Evolutionary conservation across 2,797 vertebrate genomes (phyloP), one percentile per base, ranked within the genome.

Genomic region (Enteromius mattozi): DNA sequence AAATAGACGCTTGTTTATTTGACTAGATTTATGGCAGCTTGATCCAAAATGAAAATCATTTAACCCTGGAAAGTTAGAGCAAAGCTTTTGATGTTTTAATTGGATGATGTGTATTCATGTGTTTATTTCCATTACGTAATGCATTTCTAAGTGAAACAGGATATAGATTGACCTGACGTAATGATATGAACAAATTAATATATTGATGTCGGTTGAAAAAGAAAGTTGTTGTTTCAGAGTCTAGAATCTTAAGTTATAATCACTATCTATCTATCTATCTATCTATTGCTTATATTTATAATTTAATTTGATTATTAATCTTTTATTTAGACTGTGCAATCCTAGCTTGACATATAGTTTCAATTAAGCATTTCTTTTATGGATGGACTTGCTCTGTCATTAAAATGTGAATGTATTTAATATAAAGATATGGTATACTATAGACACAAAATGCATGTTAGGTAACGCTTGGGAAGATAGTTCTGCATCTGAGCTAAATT

Each of bases 1-100:
- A 33, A 68, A 83, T 40, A 24, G 35, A 68, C 3, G 0, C 45
- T 71, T 78, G 65, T 78, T 78, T 76, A 69, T 84, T 47, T 21
- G 27, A 71, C 47, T 37, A 13, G 33, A 69, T 83, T 33, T 45
- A 56, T 56, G 14, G 66, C 68, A 84, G 66, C 75, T 59, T 83
- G 24, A 71, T 63, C 21, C 30, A 33, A 47, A 61, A 21, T 78
- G 66, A 35, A 59, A 71, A 59, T 56, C 65, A 45, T 78, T 70
- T 3, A 81, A 27, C 69, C 16, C 24, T 47, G 68, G 37, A 63
- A 71, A 63, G 40, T 45, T 56, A 42, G 35, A 30, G 35, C 17
- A 83, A 71, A 74, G 14, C 54, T 61, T 42, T 30, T 4, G 7
- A n/a, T 6, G 0, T 63, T 1, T 45, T 61, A 30, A 9, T 59